A percentile compares a stretch with the other conserved stretches of the same genome.
Evolutionary conservation across 2,113 vertebrate species (phyloP).

Genomic region (Canis aureus): DNA sequence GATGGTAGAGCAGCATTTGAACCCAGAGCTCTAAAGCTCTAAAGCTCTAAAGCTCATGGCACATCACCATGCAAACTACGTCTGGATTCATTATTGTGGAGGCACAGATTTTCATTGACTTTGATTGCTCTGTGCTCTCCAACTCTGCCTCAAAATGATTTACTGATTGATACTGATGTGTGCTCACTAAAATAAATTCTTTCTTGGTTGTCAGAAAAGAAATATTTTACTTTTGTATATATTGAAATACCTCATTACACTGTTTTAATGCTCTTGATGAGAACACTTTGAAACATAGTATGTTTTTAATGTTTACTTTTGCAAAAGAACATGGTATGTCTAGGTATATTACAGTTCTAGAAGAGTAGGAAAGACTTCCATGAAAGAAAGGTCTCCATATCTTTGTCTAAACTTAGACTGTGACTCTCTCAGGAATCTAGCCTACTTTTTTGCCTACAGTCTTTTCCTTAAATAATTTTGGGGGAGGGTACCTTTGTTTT

Average conservation of each 20-base stretch:
- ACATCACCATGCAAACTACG: background rate
- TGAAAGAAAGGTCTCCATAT: background rate
- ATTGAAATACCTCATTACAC: background rate
- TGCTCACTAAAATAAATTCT: background rate
- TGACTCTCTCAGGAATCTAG: background rate
- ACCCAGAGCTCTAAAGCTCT: background rate
- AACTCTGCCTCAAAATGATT: background rate
- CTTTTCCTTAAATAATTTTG: background rate
- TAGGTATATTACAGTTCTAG: background rate
- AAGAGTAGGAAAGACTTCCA: background rate
- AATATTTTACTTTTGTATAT: background rate
- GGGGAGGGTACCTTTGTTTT: background rate
- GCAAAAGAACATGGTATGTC: background rate
- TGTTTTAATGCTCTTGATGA: background rate
- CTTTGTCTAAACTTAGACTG: conserved; percentile 58
- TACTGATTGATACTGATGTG: background rate
- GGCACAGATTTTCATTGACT: background rate
- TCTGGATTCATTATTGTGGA: background rate
- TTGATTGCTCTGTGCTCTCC: background rate
- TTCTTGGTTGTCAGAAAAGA: background rate
- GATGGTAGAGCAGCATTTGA: background rate
- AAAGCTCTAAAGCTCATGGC: background rate
- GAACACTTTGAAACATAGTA: background rate
- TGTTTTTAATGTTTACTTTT: conserved; percentile 47
- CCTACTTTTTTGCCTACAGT: background rate